Base-by-base conservation (phyloP, 2,888 invertebrate genomes). In the Tanytarsus gracilentus region DNA sequence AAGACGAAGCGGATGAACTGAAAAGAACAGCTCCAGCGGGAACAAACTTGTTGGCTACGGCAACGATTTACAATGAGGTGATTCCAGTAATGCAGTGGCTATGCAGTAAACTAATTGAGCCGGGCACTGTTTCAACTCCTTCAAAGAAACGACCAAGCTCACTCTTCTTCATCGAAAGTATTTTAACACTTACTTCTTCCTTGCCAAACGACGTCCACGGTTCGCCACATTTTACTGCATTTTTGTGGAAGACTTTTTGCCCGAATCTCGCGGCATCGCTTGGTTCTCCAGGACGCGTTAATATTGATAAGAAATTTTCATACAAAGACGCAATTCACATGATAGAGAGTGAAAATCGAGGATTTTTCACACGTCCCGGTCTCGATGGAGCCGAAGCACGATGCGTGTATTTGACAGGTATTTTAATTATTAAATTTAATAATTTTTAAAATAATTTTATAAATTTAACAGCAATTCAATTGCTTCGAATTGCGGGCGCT, bases 171-270 rank as follows among this genome's bases (percentile, higher is more conserved):
- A 76, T 94, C 61, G 93, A 94, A 70, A 93, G 93, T 69, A 79
- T 94, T 60, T 77, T 91, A 63, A 90, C 92, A 1, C 75, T 94
- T 62, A 85, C 91, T 67, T 86, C 87, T 8, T 90, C 88, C 55
- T 74, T 91, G 55, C 89, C 90, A 0, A 86, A 87, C 66, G 82
- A 87, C 65, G 88, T 90, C 7, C 86, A 88, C 67, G 84, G 84
- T 2, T 90, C 90, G 74, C 81, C 84, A 1, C 90, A 91, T 72
- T 91, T 91, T 69, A 88, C 88, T 2, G 88, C 88, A 3, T 90
- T 91, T 68, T 77, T 91, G 8, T 91, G 95, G 95, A 92, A 94
- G 71, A 86, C 91, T 67, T 87, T 95, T 68, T 94, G 93, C 67
- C 95, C 95, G 0, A 86, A 89, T 1, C 75, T 95, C 64, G 86